These are phyloP conservation scores for Odontesthes bonariensis DNA, from an alignment of 2,113 vertebrate species.

Conservation along the genomic window DNA sequence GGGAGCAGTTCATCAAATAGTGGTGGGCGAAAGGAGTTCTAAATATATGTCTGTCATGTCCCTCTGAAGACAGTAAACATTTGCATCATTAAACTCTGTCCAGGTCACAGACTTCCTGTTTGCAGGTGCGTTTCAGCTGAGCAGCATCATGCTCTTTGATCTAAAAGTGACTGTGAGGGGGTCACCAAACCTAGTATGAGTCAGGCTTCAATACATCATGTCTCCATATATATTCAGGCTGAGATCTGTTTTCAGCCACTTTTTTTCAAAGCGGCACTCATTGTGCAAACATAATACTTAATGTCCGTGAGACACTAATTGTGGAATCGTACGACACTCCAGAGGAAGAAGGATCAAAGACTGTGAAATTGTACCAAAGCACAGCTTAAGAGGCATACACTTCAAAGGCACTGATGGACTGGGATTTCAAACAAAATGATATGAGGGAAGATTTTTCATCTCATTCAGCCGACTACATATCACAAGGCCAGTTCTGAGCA, in stretches of 20 bases:
- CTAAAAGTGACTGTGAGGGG: slow-evolving; percentile 8
- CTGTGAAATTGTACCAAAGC: slow-evolving; percentile 58
- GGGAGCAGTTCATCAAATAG: slow-evolving; percentile 1
- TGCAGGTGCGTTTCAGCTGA: slow-evolving; percentile 48
- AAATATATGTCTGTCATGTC: background rate
- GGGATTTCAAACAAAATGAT: slow-evolving; percentile 45
- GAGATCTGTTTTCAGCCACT: slow-evolving; percentile 25
- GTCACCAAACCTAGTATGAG: slow-evolving; percentile 33
- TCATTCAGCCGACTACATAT: slow-evolving; percentile 20
- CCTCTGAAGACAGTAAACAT: slow-evolving; percentile 27
- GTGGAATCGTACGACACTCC: slow-evolving; percentile 44
- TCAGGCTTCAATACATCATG: slow-evolving; percentile 56
- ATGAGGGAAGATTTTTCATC: slow-evolving; percentile 10
- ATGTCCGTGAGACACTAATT: slow-evolving; percentile 55
- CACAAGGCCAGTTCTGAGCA: slow-evolving; percentile 21
- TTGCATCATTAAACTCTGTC: slow-evolving; percentile 32
- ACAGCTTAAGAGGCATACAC: slow-evolving; percentile 47
- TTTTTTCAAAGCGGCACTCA: slow-evolving; percentile 49
- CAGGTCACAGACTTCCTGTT: slow-evolving; percentile 39
- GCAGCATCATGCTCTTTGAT: slow-evolving; percentile 64
- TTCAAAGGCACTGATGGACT: slow-evolving; percentile 64
- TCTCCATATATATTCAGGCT: slow-evolving; percentile 17
- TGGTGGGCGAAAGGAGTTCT: background rate
- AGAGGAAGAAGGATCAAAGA: slow-evolving; percentile 56
- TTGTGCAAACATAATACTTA: slow-evolving; percentile 37